Conservation (phyloP, 2,888 invertebrate genomes). For the Drosophila meridionalis region DNA sequence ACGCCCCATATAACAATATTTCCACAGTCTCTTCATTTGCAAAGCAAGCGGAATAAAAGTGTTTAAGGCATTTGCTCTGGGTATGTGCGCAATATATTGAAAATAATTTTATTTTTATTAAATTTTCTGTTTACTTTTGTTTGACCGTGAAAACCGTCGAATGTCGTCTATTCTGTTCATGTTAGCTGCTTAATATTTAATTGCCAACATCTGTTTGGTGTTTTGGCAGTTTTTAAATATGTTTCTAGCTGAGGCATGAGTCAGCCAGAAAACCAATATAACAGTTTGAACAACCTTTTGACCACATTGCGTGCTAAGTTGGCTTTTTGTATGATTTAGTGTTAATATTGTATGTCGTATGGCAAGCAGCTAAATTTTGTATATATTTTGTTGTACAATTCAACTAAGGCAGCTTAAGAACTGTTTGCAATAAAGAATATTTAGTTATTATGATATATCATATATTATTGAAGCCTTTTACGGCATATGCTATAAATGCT, state of each 20-base stretch:
- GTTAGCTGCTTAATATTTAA: background rate
- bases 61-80: background rate
- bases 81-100: background rate
- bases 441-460: background rate
- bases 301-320: background rate
- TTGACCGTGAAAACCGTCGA: background rate
- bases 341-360: background rate
- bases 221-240: background rate
- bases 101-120: background rate
- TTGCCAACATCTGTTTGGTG: conserved; percentile 6
- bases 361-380: background rate
- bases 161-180: background rate
- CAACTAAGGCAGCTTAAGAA: background rate
- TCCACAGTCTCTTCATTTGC: background rate
- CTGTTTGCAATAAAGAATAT: background rate
- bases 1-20: conserved; percentile 24
- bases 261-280: conserved; percentile 1
- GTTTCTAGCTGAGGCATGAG: background rate
- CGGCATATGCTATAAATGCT: background rate
- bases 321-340: background rate
- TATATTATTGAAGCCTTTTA: background rate
- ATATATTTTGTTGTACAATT: background rate
- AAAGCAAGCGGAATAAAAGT: background rate
- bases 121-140: background rate
- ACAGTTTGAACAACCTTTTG: background rate